phyloP scores from a whole-genome alignment of 2,113 vertebrate genomes.

The Nothobranchius furzeri region DNA sequence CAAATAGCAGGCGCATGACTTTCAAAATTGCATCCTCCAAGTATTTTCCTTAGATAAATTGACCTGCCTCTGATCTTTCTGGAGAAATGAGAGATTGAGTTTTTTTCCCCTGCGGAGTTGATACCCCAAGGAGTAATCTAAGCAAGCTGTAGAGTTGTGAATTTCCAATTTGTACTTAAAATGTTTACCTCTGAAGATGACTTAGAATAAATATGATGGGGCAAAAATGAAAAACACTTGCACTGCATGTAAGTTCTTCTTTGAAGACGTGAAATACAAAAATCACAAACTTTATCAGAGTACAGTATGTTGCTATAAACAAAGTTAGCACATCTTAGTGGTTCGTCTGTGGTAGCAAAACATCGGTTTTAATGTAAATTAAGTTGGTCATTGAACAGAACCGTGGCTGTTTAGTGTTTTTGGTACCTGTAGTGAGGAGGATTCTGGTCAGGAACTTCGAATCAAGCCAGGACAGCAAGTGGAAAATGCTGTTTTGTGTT shows the following conservation, averaged over 20 bases:
- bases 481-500: slow-evolving; percentile 52
- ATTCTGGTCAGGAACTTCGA: slow-evolving; percentile 14
- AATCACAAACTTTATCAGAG: no score
- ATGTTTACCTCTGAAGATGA: slow-evolving; percentile 19
- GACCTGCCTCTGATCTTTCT: slow-evolving; percentile 37
- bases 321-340: background rate
- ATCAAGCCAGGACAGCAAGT: slow-evolving; percentile 18
- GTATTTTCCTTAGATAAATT: slow-evolving; percentile 52
- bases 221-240: no score
- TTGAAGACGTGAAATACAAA: background rate
- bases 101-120: slow-evolving; percentile 24
- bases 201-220: background rate
- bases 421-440: no score
- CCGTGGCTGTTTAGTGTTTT: background rate
- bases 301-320: background rate
- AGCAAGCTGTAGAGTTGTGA: slow-evolving; percentile 25
- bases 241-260: background rate
- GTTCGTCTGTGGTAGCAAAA: background rate
- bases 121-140: slow-evolving; percentile 33
- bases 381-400: background rate
- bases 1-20: slow-evolving; percentile 43
- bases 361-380: background rate
- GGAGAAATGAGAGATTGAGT: slow-evolving; percentile 48
- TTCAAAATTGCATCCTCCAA: slow-evolving; percentile 61
- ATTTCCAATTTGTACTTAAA: slow-evolving; percentile 25